Evolutionary conservation across 2,797 vertebrate species (phyloP), one percentile per base, ranked within the genome.

Genomic region (Coracias cyanogaster): DNA sequence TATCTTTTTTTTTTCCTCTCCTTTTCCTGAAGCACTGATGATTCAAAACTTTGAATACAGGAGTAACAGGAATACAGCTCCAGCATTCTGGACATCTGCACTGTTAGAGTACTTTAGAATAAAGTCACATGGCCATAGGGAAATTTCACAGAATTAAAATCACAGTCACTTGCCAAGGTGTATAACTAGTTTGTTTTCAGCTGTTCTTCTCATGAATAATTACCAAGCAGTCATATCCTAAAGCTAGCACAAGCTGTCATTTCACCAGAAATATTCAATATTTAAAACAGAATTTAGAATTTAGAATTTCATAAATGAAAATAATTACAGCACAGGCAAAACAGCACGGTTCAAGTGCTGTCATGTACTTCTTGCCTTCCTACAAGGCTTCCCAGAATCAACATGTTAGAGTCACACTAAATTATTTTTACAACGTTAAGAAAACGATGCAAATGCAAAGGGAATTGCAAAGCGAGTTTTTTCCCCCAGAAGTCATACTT

Each of bases 171-270:
- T 98, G 98, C 98, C 98, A 98, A 98, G 98, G 98, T 98, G 97
- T 98, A 98, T 98, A 98, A 98, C 98, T 98, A 98, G 98, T 98
- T 98, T 98, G 98, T 98, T 99, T 99, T 98, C 98, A 98, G 98
- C 98, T 98, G 98, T 98, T 98, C 97, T 96, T 97, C 98, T 98
- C 98, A 99, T 98, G 98, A 98, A 99, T 99, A 98, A 98, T 98
- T 98, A 98, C 97, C 98, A 98, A 96, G 97, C 97, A 97, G 98
- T 95, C 97, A 98, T 98, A 98, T 98, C 98, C 98, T 98, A 98
- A 98, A 98, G 98, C 98, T 98, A 98, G 98, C 97, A 97, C 98
- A 98, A 99, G 98, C 98, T 99, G 98, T 98, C 98, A 98, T 97
- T 98, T 98, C 98, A 98, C 98, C 97, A 98, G 98, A 92, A 98